These are phyloP conservation scores for Upupa epops DNA, from an alignment of 2,113 vertebrate genomes.

Conservation along the genomic window DNA sequence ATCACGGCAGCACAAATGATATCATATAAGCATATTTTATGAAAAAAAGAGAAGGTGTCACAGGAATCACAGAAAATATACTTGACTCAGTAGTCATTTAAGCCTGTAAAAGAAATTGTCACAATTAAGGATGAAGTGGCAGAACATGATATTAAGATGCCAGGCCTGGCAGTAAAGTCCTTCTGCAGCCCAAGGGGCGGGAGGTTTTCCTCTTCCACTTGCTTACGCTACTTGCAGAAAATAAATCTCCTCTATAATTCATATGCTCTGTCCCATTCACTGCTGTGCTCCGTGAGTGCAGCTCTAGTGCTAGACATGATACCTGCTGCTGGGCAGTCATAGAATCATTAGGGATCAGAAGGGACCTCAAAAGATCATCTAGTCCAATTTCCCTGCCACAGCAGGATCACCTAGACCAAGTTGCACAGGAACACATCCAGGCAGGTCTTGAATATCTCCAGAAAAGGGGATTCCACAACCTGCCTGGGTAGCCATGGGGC, in stretches of 20 bases:
- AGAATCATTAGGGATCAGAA: too few species aligned
- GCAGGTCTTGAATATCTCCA: too few species aligned
- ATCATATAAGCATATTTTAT: background rate
- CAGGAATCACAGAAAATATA: background rate
- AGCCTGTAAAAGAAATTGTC: background rate
- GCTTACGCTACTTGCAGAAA: background rate
- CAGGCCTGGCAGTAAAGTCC: background rate
- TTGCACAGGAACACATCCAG: too few species aligned
- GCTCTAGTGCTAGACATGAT: background rate
- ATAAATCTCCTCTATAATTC: background rate
- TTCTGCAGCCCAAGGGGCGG: background rate
- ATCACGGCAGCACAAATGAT: background rate
- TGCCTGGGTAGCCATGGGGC: too few species aligned
- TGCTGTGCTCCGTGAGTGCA: fast-evolving
- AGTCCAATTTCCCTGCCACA: too few species aligned
- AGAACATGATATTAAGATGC: background rate
- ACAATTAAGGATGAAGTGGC: background rate
- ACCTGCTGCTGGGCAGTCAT: too few species aligned
- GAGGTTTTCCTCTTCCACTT: background rate
- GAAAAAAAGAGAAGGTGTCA: background rate
- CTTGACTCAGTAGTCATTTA: background rate
- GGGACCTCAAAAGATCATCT: too few species aligned
- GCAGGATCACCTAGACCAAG: too few species aligned
- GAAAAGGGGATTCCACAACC: too few species aligned
- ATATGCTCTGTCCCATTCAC: background rate